phyloP scores from a whole-genome alignment of 2,797 vertebrate species.

The Emydoidea blandingii region DNA sequence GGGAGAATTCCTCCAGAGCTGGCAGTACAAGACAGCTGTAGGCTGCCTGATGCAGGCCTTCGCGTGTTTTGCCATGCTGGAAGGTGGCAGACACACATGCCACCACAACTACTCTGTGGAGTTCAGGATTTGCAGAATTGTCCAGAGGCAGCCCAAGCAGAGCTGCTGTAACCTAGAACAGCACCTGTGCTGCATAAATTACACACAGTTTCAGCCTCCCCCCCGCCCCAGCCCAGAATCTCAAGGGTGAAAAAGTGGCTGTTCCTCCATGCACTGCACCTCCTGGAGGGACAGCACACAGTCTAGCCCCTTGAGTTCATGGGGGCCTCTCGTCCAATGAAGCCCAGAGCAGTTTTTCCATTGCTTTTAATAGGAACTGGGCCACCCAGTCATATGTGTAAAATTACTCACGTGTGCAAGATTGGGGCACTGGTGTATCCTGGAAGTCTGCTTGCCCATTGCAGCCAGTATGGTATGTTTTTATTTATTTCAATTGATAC shows the following conservation, averaged over 20 bases:
- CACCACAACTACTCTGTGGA: rapidly evolving
- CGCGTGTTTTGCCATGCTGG: rapidly evolving
- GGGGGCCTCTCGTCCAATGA: not conserved
- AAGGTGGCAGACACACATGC: rapidly evolving
- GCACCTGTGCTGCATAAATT: not conserved
- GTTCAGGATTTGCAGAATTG: not conserved
- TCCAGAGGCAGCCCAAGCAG: rapidly evolving
- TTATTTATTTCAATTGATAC: not conserved
- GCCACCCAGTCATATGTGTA: not conserved
- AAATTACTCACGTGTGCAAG: not conserved
- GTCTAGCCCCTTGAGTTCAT: not conserved
- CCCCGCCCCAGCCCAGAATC: not conserved
- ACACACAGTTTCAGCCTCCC: not conserved
- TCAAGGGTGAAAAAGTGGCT: not conserved
- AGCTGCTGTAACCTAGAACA: not conserved
- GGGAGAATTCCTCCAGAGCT: not conserved
- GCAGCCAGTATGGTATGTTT: not conserved
- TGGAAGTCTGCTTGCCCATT: not conserved
- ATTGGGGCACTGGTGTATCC: no score
- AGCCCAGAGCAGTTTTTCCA: not conserved
- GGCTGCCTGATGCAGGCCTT: not conserved
- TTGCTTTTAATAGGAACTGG: not conserved
- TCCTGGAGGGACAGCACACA: not conserved
- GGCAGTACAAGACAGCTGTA: not conserved
- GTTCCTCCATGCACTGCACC: not conserved